A percentile compares a stretch with the other conserved stretches of the same genome.
Conservation (phyloP, 1,140 invertebrate species). For the Drosophila nasuta region DNA sequence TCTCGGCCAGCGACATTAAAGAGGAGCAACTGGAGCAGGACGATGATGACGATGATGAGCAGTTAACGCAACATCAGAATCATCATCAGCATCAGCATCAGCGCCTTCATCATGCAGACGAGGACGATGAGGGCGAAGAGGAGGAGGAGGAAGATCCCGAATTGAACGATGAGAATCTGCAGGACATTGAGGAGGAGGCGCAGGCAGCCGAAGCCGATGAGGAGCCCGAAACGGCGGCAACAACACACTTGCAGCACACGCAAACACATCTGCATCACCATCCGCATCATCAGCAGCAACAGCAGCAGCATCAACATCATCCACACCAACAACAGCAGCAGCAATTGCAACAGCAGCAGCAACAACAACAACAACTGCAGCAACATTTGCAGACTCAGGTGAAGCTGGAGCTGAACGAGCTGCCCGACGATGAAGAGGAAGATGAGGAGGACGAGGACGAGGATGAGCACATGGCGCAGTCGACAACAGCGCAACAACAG, state of each 20-base stretch:
- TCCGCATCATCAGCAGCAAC: constrained; percentile 10
- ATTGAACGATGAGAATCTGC: constrained; percentile 79
- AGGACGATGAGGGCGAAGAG: constrained; percentile 51
- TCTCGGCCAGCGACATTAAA: constrained; percentile 61
- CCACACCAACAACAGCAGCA: constrained; percentile 15
- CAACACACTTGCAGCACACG: constrained; percentile 39
- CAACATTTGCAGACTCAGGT: constrained; percentile 57
- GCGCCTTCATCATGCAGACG: background rate
- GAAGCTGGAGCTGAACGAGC: constrained; percentile 70
- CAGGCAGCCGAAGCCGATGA: constrained; percentile 81
- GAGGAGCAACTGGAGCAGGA: constrained; percentile 59
- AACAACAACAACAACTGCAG: constrained; percentile 19
- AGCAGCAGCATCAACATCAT: constrained; percentile 29
- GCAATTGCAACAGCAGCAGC: constrained; percentile 16
- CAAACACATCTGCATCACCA: constrained; percentile 29
- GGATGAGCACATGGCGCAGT: constrained; percentile 46
- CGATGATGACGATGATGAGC: constrained; percentile 41
- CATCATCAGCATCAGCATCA: no score
- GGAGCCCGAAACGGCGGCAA: constrained; percentile 56
- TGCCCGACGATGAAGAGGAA: constrained; percentile 55
- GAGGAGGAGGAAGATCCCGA: constrained; percentile 80
- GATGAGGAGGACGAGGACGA: constrained; percentile 65
- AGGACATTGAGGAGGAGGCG: constrained; percentile 81
- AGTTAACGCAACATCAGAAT: no score
- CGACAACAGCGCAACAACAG: constrained; percentile 23